Evolutionary conservation across 2,888 invertebrate genomes (phyloP), one percentile per base, ranked within the genome.

Genomic region (Pantelozetes paolii): DNA sequence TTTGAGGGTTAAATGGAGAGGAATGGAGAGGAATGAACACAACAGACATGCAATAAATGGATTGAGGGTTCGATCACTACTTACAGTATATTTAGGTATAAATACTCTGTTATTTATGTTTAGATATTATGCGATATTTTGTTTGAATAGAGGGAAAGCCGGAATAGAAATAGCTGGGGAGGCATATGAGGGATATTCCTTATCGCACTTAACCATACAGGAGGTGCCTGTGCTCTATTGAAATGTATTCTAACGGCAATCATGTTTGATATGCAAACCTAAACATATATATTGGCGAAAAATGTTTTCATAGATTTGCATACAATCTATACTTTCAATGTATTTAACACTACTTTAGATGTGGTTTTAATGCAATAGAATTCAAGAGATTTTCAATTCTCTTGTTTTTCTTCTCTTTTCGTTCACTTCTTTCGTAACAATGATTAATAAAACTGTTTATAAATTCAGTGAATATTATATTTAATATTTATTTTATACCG

Each of bases 171-270:
- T 42, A 40, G 67, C 42, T 40, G 36, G 42, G 67, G 42, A 36
- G 64, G 64, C n/a, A 64, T 36, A 64, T 36, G 64, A 36, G 64
- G 67, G 40, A 67, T 42, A 67, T 42, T 40, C 30, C 42, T 67
- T 67, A 67, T 67, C 67, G 15, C 67, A 62, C 8, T 15, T 30
- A 30, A 59, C 59, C 30, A 30, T 59, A 59, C 67, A 67, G 67
- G 67, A 67, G 67, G 67, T 67, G 42, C 67, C 67, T 23, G 40
- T 67, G 67, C 40, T 62, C 59, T 50, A 18, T 50, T 36, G 36
- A 50, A n/a, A n/a, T 50, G 18, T 50, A 20, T 50, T 50, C 50
- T 20, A 18, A 50, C 20, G 20, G 36, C 36, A 36, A 36, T 36
- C 36, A 36, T 36, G 36, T 36, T 36, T 50, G n/a, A 50, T 18